phyloP scores from a whole-genome alignment of 1,140 invertebrate species.

The Colletes gigas region DNA sequence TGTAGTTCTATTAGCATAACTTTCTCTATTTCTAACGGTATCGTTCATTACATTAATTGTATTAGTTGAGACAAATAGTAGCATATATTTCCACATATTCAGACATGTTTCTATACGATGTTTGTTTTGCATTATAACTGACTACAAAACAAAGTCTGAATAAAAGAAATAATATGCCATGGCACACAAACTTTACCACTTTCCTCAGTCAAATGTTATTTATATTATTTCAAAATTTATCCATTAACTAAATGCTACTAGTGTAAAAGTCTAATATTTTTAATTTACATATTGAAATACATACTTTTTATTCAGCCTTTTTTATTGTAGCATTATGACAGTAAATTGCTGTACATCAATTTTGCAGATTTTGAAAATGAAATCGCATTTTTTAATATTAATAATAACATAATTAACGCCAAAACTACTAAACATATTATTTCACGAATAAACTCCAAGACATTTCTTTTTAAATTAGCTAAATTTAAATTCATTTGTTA shows the following conservation, averaged over 20 bases:
- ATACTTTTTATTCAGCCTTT: conserved; percentile 26
- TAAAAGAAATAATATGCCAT: conserved; percentile 36
- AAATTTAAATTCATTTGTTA: background rate
- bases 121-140: conserved; percentile 13
- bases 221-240: conserved; percentile 10
- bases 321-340: conserved; percentile 4
- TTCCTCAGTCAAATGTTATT: conserved; percentile 8
- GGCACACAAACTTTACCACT: conserved; percentile 26
- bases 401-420: background rate
- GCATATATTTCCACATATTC: conserved; percentile 28
- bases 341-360: conserved; percentile 17
- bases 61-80: conserved; percentile 12
- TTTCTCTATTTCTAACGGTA: conserved; percentile 21
- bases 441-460: background rate
- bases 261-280: conserved; percentile 13
- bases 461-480: background rate
- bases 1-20: conserved; percentile 1
- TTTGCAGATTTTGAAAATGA: conserved; percentile 3
- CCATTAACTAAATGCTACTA: conserved; percentile 12
- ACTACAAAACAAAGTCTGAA: conserved; percentile 16
- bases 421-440: background rate
- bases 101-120: background rate
- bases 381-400: background rate
- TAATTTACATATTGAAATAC: conserved; percentile 26
- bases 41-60: background rate